Evolutionary conservation across 2,113 vertebrate species (phyloP).

Genomic region (Catharus bicknelli): DNA sequence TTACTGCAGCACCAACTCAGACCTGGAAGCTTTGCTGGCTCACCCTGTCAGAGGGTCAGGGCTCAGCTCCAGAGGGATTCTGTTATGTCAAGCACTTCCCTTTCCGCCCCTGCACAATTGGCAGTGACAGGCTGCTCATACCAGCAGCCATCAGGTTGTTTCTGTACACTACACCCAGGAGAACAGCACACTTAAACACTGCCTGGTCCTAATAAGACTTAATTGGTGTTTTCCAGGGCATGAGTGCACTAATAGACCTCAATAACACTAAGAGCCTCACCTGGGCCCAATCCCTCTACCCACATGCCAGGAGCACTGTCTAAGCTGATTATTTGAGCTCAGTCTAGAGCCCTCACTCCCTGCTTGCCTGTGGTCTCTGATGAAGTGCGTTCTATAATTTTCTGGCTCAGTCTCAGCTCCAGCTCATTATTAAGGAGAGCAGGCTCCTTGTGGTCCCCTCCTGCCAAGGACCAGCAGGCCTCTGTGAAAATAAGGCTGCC

Average conservation of each 20-base stretch:
- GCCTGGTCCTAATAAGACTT: not conserved
- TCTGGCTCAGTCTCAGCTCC: not conserved
- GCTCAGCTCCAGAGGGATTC: not conserved
- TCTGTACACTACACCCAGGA: not conserved
- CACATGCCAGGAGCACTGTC: not conserved
- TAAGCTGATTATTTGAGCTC: not conserved
- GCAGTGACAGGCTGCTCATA: fast-evolving
- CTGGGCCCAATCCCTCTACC: not conserved
- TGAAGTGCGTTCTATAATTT: not conserved
- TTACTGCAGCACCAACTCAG: not conserved
- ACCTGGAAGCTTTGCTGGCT: not conserved
- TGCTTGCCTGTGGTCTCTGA: not conserved
- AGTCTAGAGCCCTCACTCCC: not conserved
- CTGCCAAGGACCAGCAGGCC: not conserved
- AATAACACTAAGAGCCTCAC: not conserved
- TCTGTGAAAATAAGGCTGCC: not conserved
- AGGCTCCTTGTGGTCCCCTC: not conserved
- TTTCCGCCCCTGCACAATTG: not conserved
- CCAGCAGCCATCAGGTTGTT: not conserved
- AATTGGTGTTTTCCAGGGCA: not conserved
- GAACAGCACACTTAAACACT: not conserved
- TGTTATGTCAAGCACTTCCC: fast-evolving
- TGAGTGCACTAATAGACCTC: not conserved
- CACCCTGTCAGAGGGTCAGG: not conserved
- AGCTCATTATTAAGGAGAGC: not conserved